A percentile compares a stretch with the other conserved stretches of the same genome.
Evolutionary conservation across 2,113 vertebrate genomes (phyloP).

Genomic region (Sinosuthora webbiana): DNA sequence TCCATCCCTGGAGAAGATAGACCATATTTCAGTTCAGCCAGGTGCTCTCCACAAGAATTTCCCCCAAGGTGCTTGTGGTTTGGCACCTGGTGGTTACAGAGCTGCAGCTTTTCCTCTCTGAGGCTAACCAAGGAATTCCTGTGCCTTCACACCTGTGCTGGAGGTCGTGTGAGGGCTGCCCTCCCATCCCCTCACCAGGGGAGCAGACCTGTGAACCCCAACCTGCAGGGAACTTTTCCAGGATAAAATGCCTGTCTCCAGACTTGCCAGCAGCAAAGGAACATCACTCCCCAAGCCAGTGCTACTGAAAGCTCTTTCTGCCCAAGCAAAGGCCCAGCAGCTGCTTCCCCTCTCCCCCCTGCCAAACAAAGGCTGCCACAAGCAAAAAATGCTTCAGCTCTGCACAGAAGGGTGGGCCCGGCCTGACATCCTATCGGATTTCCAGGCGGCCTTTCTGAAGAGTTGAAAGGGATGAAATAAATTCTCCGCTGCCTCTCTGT

Average conservation of each 20-base stretch:
- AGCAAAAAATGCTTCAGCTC: background rate
- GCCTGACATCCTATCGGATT: background rate
- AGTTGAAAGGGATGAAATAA: constrained; percentile 1
- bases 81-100: background rate
- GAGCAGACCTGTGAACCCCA: background rate
- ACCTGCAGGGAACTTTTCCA: background rate
- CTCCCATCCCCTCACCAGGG: background rate
- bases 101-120: constrained; percentile 20
- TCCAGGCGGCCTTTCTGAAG: constrained; percentile 41
- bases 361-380: constrained; percentile 29
- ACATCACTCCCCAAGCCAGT: background rate
- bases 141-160: background rate
- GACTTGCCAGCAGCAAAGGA: background rate
- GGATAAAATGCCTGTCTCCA: background rate
- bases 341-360: constrained; percentile 13
- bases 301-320: background rate
- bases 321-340: background rate
- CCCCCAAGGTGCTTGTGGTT: background rate
- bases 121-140: background rate
- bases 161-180: background rate
- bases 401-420: background rate
- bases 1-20: background rate
- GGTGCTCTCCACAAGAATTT: background rate
- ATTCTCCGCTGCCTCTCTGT: background rate
- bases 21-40: background rate